Evolutionary conservation across 2,797 vertebrate genomes (phyloP).

Genomic region (Intellagama lesueurii): DNA sequence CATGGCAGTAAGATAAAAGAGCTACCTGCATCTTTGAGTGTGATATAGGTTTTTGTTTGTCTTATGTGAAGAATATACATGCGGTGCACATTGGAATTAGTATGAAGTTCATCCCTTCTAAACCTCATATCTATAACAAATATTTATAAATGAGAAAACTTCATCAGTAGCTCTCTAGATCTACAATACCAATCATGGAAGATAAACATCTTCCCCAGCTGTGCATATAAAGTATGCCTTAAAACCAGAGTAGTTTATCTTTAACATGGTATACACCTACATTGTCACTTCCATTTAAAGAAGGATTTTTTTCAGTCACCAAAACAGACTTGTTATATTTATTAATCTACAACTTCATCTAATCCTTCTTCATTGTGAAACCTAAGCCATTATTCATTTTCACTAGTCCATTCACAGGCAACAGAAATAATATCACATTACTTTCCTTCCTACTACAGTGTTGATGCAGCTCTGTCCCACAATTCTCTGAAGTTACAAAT

Average conservation of each 20-base stretch:
- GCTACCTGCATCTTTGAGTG: neutral
- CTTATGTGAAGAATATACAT: neutral
- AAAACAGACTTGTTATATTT: neutral
- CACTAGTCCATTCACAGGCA: neutral
- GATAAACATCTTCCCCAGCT: neutral
- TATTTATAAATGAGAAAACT: neutral
- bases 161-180: neutral
- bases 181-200: neutral
- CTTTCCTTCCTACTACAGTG: neutral
- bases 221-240: neutral
- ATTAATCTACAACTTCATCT: neutral
- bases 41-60: no score
- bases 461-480: neutral
- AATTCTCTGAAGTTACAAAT: neutral
- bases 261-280: neutral
- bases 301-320: neutral
- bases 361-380: neutral
- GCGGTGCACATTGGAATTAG: neutral
- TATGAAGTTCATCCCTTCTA: neutral
- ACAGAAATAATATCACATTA: neutral
- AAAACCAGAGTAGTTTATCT: neutral
- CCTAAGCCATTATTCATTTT: neutral
- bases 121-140: neutral
- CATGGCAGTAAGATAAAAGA: neutral
- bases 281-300: conserved; percentile 4